Evolutionary conservation across 37 sponge, comb jelly and placozoan genomes (phyloP).

Genomic region (Corticium candelabrum): DNA sequence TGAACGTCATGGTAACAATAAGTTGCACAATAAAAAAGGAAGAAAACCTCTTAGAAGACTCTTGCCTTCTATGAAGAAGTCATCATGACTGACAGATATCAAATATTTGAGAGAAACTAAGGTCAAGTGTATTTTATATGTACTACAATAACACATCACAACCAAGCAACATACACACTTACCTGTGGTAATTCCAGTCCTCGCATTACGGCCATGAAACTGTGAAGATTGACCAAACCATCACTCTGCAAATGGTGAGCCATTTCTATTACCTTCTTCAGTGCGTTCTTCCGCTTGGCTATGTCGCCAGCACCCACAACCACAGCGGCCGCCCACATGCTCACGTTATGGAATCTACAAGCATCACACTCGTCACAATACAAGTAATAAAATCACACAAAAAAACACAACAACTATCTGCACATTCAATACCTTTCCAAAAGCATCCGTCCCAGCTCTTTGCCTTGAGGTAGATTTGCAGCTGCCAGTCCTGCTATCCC

Average conservation of each 20-base stretch:
- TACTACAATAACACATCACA: too few species aligned
- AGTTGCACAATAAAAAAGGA: too few species aligned
- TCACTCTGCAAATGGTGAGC: not conserved
- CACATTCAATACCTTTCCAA: not conserved
- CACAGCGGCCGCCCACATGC: not conserved
- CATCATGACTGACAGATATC: too few species aligned
- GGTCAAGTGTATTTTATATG: too few species aligned
- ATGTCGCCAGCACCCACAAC: conserved; percentile 8
- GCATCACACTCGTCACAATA: too few species aligned
- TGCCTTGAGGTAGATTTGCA: not conserved
- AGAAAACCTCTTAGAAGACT: too few species aligned
- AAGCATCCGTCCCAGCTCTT: not conserved
- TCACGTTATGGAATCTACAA: not conserved
- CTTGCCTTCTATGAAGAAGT: too few species aligned
- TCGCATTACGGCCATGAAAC: conserved; percentile 10
- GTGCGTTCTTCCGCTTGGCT: not conserved
- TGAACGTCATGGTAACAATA: too few species aligned
- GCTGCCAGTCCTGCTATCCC: not conserved
- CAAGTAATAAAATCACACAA: not conserved
- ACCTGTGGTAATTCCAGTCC: not conserved
- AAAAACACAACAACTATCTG: not conserved
- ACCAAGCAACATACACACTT: too few species aligned
- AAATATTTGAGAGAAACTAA: too few species aligned
- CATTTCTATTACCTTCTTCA: conserved; percentile 1
- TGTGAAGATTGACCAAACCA: not conserved